Evolutionary conservation across 2,797 vertebrate species (phyloP).

Genomic region (Strix occidentalis): DNA sequence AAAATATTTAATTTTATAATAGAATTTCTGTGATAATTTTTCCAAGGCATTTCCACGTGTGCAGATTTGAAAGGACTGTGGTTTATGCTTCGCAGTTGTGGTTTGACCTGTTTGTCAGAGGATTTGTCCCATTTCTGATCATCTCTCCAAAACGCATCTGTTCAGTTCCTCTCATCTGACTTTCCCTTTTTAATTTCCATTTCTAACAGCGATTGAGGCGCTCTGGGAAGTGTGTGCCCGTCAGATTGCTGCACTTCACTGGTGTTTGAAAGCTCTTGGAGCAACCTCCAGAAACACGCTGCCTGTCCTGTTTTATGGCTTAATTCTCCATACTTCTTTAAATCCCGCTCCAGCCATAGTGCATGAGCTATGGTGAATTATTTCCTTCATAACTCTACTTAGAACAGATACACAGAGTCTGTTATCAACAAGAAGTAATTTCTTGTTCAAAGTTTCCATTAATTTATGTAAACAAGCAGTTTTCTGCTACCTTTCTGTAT

Average conservation of each 20-base stretch:
- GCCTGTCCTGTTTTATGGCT: neutral
- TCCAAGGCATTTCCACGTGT: accelerated
- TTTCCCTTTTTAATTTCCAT: neutral
- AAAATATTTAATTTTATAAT: neutral
- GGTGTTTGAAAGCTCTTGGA: neutral
- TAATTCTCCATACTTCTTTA: neutral
- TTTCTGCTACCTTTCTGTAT: neutral
- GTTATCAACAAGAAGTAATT: neutral
- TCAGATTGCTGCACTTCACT: neutral
- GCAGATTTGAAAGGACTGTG: neutral
- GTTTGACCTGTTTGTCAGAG: neutral
- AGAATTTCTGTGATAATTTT: neutral
- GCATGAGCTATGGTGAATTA: neutral
- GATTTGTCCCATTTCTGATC: neutral
- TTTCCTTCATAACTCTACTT: neutral
- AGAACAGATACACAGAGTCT: neutral
- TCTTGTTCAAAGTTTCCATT: neutral
- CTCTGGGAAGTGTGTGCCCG: neutral
- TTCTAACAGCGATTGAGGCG: neutral
- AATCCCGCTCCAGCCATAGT: neutral
- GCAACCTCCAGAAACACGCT: neutral
- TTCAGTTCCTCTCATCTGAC: neutral
- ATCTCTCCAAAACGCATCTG: neutral
- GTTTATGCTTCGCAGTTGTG: accelerated
- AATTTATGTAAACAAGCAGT: neutral